These are phyloP conservation scores for Erythrolamprus reginae DNA, from an alignment of 2,113 vertebrate genomes.

Conservation along the genomic window DNA sequence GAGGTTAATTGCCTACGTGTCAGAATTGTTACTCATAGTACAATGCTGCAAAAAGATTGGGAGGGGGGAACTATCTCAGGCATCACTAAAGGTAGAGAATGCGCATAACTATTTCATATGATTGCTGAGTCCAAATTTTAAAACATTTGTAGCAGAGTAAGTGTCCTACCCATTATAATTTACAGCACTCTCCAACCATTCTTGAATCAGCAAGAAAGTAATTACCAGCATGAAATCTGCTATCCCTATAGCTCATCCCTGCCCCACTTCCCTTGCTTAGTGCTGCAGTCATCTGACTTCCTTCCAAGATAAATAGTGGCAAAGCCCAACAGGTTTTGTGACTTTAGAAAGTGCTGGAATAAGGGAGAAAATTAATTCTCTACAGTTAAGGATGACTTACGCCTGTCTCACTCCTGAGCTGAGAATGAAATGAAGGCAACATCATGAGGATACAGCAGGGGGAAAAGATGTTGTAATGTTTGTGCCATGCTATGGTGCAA, in stretches of 20 bases:
- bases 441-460: neutral
- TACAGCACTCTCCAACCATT: neutral
- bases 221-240: neutral
- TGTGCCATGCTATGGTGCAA: neutral
- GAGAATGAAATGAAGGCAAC: neutral
- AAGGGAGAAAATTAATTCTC: neutral
- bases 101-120: neutral
- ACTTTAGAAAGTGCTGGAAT: neutral
- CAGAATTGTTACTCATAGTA: neutral
- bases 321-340: neutral
- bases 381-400: neutral
- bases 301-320: neutral
- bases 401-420: neutral
- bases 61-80: neutral
- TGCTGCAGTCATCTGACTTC: neutral
- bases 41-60: neutral
- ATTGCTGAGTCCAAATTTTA: neutral
- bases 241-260: neutral
- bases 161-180: neutral
- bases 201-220: neutral
- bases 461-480: neutral
- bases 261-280: neutral
- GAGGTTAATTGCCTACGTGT: neutral
- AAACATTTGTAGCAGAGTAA: neutral
- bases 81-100: neutral